Evolutionary conservation across 1,140 invertebrate genomes (phyloP).

Genomic region (Ceratosolen solmsi): DNA sequence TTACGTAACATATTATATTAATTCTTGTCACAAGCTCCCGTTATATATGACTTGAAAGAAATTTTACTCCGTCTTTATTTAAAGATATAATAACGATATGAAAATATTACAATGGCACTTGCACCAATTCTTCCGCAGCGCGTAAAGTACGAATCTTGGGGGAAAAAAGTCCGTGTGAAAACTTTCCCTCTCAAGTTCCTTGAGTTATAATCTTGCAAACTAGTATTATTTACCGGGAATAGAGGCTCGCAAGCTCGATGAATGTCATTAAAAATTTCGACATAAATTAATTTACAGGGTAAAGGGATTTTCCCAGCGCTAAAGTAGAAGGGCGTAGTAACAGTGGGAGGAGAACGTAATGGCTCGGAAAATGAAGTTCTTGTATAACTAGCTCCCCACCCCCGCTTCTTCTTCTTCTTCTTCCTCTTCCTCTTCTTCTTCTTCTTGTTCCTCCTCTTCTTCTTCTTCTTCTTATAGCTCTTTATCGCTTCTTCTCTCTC

Average conservation of each 20-base stretch:
- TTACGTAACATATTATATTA: too few relatives aligned
- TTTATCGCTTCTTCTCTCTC: not conserved
- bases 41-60: too few relatives aligned
- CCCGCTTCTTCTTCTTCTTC: not conserved
- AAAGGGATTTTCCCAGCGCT: constrained; percentile 60
- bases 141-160: not conserved
- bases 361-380: constrained; percentile 72
- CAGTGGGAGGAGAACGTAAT: constrained; percentile 64
- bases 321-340: constrained; percentile 37
- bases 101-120: not conserved
- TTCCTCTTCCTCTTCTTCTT: constrained; percentile 26
- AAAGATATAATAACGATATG: not conserved
- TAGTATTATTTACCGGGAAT: constrained; percentile 63
- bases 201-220: not conserved
- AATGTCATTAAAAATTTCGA: constrained; percentile 72
- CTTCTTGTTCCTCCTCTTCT: not conserved
- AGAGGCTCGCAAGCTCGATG: constrained; percentile 57
- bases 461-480: not conserved
- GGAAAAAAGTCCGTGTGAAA: not conserved
- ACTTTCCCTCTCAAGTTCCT: not conserved
- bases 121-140: not conserved
- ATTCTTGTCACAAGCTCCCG: too few relatives aligned
- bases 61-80: too few relatives aligned
- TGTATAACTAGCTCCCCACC: constrained; percentile 53
- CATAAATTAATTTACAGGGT: constrained; percentile 71